phyloP scores from a whole-genome alignment of 2,113 vertebrate genomes.

The Tichodroma muraria region DNA sequence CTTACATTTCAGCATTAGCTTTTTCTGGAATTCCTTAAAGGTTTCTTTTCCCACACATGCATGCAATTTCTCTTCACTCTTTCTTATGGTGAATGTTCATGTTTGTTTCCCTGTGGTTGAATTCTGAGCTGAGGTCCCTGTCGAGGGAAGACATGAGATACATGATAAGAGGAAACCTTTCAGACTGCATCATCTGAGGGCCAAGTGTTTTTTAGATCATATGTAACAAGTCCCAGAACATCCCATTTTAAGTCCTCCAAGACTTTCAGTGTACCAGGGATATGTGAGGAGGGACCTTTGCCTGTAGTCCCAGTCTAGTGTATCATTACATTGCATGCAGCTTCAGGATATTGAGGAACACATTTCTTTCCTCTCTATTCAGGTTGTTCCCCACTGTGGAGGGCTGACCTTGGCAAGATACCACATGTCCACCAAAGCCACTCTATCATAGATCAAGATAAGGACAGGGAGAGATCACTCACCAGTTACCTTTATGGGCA shows the following conservation, averaged over 20 bases:
- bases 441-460: neutral
- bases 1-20: neutral
- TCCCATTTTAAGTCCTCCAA: rapidly evolving
- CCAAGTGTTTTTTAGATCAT: too few relatives aligned
- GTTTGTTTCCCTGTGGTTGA: neutral
- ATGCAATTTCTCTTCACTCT: neutral
- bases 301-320: neutral
- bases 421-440: neutral
- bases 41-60: neutral
- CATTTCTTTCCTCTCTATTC: neutral
- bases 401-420: neutral
- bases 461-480: neutral
- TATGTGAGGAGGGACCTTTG: neutral
- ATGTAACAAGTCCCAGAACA: neutral
- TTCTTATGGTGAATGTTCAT: neutral
- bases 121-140: neutral
- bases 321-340: neutral
- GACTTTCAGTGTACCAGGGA: neutral
- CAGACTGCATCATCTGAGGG: neutral
- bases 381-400: neutral
- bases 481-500: neutral
- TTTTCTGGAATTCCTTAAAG: neutral
- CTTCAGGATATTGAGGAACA: neutral
- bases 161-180: neutral
- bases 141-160: neutral